Percentiles rank a stretch among this genome's conserved stretches.
Conservation (phyloP, 2,888 invertebrate genomes). For the Ganaspis brasiliensis region DNA sequence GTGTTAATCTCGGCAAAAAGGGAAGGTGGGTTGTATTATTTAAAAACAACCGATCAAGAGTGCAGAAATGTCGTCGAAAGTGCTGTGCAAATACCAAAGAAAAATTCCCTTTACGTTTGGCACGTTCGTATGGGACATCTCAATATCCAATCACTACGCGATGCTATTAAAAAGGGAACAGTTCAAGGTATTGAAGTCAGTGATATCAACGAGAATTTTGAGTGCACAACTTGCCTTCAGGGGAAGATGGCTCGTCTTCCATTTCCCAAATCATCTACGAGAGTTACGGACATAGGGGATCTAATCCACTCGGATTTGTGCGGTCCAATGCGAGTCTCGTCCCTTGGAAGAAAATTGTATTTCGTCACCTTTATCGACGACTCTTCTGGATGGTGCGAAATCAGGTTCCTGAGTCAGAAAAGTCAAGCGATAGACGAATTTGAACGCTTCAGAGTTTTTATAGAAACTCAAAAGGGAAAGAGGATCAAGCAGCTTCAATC, state of each 20-base stretch:
- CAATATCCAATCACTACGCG: too few relatives aligned
- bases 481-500: too few relatives aligned
- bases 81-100: conserved; percentile 11
- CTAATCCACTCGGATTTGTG: conserved; percentile 55
- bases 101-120: conserved; percentile 40
- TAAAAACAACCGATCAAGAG: too few relatives aligned
- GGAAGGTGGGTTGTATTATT: conserved; percentile 20
- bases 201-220: background rate
- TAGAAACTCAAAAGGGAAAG: conserved; percentile 55
- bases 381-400: too few relatives aligned
- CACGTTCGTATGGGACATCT: too few relatives aligned
- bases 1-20: conserved; percentile 46
- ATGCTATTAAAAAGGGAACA: too few relatives aligned
- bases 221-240: background rate
- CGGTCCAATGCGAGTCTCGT: too few relatives aligned
- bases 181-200: too few relatives aligned
- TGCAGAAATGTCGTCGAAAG: too few relatives aligned
- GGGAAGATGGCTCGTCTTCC: conserved; percentile 21
- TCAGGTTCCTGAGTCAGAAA: conserved; percentile 58
- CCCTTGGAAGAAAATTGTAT: conserved; percentile 43
- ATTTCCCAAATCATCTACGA: conserved; percentile 17
- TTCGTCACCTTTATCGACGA: conserved; percentile 55
- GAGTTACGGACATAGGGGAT: conserved; percentile 48
- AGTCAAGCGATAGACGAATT: conserved; percentile 53
- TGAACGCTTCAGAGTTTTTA: too few relatives aligned